Evolutionary conservation across 37 sponge, comb jelly and placozoan species (phyloP).

Genomic region (Halichondria panicea): DNA sequence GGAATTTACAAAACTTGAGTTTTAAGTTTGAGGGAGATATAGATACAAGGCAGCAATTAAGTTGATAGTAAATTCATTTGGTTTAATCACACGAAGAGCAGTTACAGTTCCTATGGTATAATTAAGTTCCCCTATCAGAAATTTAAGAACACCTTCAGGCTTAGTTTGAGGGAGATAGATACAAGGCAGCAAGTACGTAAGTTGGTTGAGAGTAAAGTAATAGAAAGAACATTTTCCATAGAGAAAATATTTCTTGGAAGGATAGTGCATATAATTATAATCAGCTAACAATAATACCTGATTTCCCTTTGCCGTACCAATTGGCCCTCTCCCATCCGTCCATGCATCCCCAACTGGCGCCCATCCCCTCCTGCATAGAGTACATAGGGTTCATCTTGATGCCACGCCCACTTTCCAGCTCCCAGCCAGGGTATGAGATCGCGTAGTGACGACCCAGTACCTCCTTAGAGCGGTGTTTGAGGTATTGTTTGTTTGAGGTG

Average conservation of each 20-base stretch:
- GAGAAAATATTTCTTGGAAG: background rate
- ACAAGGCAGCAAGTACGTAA: background rate
- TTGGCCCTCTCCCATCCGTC: slow-evolving; percentile 83
- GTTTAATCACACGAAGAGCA: too few species aligned
- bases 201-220: background rate
- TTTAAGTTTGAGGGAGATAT: too few species aligned
- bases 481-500: slow-evolving; percentile 18
- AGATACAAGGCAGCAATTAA: too few species aligned
- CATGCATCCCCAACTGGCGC: slow-evolving; percentile 47
- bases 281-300: too few species aligned
- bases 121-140: too few species aligned
- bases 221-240: background rate
- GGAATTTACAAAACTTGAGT: too few species aligned
- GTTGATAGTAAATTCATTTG: too few species aligned
- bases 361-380: slow-evolving; percentile 22
- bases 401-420: slow-evolving; percentile 20
- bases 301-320: slow-evolving; percentile 62
- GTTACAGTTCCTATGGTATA: too few species aligned
- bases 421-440: slow-evolving; percentile 43
- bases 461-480: slow-evolving; percentile 29
- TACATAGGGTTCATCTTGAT: slow-evolving; percentile 49
- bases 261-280: too few species aligned
- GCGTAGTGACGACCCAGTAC: slow-evolving; percentile 23
- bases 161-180: too few species aligned
- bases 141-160: too few species aligned